Evolutionary conservation across 2,888 invertebrate species (phyloP).

Genomic region (Oeneis ivallda): DNA sequence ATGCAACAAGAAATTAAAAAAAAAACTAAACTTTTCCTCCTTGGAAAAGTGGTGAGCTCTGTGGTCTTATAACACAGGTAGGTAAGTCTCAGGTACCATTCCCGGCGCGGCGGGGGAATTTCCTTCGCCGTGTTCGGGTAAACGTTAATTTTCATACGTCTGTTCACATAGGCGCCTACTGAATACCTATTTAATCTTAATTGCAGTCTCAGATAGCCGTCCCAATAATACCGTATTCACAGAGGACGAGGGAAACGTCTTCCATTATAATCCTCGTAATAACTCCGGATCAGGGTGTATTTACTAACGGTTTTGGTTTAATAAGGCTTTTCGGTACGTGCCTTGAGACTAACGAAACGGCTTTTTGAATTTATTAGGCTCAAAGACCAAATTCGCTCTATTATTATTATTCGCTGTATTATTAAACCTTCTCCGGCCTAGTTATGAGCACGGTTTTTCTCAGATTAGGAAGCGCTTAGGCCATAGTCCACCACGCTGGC

Average conservation of each 20-base stretch:
- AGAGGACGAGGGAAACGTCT: constrained; percentile 28
- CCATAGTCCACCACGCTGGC: no score
- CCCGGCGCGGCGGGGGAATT: no score
- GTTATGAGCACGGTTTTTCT: no score
- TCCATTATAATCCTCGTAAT: constrained; percentile 31
- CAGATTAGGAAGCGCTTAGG: no score
- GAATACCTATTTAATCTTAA: constrained; percentile 30
- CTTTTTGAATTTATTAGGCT: constrained; percentile 14
- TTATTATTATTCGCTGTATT: no score
- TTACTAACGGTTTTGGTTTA: constrained; percentile 20
- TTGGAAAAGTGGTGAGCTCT: no score
- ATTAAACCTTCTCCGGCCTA: no score
- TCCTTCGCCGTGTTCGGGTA: not conserved
- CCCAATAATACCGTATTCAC: constrained; percentile 31
- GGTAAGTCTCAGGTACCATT: no score
- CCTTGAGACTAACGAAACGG: constrained; percentile 14
- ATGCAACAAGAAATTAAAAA: no score
- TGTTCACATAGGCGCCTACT: not conserved
- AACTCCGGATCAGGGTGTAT: constrained; percentile 25
- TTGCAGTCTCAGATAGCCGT: constrained; percentile 31
- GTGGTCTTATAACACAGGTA: no score
- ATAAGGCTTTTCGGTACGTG: constrained; percentile 19
- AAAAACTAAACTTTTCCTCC: no score
- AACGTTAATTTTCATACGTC: not conserved
- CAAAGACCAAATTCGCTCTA: no score